Percentiles rank a stretch among this genome's conserved stretches.
These are phyloP conservation scores for Julus scanicus DNA, from an alignment of 2,888 invertebrate genomes.

Conservation along the genomic window DNA sequence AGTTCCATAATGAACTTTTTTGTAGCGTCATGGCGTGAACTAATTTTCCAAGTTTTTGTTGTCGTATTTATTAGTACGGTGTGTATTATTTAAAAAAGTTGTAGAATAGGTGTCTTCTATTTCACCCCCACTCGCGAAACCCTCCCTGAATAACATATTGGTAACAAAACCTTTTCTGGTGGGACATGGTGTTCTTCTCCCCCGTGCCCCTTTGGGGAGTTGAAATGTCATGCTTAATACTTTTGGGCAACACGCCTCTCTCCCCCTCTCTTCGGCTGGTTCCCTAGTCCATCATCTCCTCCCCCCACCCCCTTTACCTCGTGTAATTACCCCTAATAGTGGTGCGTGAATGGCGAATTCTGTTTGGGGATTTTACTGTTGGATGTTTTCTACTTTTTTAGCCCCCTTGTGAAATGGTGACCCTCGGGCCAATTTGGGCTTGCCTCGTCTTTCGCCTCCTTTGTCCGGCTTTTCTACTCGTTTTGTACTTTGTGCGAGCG, in stretches of 20 bases:
- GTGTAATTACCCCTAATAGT: slow-evolving; percentile 25
- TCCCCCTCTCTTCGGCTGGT: neutral
- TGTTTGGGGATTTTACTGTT: slow-evolving; percentile 29
- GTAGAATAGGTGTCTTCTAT: neutral
- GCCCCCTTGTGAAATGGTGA: neutral
- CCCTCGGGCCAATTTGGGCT: slow-evolving; percentile 40
- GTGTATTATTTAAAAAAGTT: neutral
- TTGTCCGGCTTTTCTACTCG: slow-evolving; percentile 17
- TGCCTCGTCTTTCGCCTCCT: neutral
- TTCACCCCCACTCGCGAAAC: neutral
- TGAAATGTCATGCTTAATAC: slow-evolving; percentile 3
- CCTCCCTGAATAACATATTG: slow-evolving; percentile 32
- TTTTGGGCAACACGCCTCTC: slow-evolving; percentile 32
- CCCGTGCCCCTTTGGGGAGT: neutral
- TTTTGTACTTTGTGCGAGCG: neutral
- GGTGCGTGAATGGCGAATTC: slow-evolving; percentile 27
- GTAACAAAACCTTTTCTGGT: slow-evolving; percentile 10
- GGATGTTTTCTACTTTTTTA: neutral
- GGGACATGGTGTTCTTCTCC: neutral
- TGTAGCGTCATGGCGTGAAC: neutral
- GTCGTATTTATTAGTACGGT: neutral
- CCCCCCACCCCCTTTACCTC: slow-evolving; percentile 6
- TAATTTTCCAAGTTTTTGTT: neutral
- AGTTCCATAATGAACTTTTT: too few species aligned
- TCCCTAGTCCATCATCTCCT: neutral